Base-by-base conservation (phyloP, 2,113 vertebrate genomes). In the Ictalurus furcatus region DNA sequence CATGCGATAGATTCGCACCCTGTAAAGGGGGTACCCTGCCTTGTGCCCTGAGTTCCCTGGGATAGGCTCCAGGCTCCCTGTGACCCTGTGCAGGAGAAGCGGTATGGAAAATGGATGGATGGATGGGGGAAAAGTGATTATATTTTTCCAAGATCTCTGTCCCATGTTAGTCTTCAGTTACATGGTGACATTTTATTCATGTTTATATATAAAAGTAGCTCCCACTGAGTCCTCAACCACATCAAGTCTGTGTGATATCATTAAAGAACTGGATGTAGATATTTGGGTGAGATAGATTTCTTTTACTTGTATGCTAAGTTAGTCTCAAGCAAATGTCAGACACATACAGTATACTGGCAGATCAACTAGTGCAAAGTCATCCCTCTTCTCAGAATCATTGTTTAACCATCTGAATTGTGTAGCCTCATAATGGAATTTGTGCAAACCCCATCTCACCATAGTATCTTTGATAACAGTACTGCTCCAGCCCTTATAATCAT, bases 401-500 rank as follows among this genome's bases (percentile, higher is more conserved):
- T 40, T 40, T 23, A 71, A 34, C 4, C n/a, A 74, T 74, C 19
- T 44, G 37, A 76, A 76, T 44, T 44, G 73, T 44, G 73, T 9
- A 25, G 44, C 28, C 52, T 81, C 2, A 56, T 23, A 78, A 1
- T 52, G 28, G 23, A 56, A 54, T 37, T 21, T 34, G 17, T 2
- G 9, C 19, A 2, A 28, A n/a, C 16, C 2, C 40, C 7, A 61
- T 81, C 89, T 92, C 91, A 98, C 98, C 97, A 94, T 96, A 0
- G 97, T 97, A 88, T 99, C 98, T 94, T 97, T 98, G 92, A 99
- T 99, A 30, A 99, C 97, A 0, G 96, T 93, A 40, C 97, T 90
- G 63, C 92, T 97, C 98, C 98, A 99, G 59, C 97, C 98, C 48
- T 98, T 97, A n/a, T 95, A 97, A 85, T 93, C 93, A 0, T 94